Percentiles rank a stretch among this genome's conserved stretches.
Conservation (phyloP, 2,888 invertebrate genomes). For the Geotrupes spiniger region DNA sequence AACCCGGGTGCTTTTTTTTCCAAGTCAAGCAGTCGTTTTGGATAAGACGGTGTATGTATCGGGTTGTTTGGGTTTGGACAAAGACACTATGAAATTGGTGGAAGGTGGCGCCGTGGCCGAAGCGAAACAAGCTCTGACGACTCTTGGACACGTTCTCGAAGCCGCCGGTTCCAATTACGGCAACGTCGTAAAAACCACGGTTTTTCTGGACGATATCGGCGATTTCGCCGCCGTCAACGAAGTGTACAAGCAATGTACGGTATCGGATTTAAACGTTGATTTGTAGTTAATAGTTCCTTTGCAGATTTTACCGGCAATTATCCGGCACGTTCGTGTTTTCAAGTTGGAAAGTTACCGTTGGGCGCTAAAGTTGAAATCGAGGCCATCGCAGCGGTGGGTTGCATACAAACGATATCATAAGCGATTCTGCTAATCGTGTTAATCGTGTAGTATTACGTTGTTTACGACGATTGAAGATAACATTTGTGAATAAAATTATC, state of each 20-base stretch:
- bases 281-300: neutral
- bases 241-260: conserved; percentile 80
- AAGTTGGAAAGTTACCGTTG: conserved; percentile 76
- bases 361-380: conserved; percentile 83
- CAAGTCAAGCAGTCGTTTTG: conserved; percentile 81
- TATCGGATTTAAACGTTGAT: no score
- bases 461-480: no score
- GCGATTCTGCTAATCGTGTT: no score
- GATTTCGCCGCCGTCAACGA: conserved; percentile 81
- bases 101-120: conserved; percentile 72
- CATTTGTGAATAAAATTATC: no score
- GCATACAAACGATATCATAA: neutral
- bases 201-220: conserved; percentile 75
- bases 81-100: conserved; percentile 66
- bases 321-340: conserved; percentile 83
- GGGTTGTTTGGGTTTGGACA: conserved; percentile 79
- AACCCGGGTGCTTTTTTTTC: no score
- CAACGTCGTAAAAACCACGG: conserved; percentile 82
- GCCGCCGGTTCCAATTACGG: conserved; percentile 69
- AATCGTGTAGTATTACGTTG: no score
- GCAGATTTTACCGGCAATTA: conserved; percentile 72
- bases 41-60: conserved; percentile 84
- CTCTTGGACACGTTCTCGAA: conserved; percentile 73
- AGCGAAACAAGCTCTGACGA: conserved; percentile 71
- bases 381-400: conserved; percentile 62